Conservation (phyloP, 1,140 invertebrate species). For the Linepithema humile region DNA sequence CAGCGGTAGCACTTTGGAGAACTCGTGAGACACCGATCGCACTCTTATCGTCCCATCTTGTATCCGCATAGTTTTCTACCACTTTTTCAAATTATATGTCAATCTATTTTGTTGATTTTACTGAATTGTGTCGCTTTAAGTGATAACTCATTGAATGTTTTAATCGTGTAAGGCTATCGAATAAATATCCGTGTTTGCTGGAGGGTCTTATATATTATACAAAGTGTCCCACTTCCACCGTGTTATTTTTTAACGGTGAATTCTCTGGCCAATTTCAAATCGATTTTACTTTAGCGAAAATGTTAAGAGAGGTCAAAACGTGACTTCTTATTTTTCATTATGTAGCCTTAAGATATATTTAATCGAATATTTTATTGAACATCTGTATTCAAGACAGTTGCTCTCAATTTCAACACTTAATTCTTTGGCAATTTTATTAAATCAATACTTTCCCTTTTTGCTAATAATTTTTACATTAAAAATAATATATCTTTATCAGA, state of each 20-base stretch:
- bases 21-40: slow-evolving; percentile 10
- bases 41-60: not conserved
- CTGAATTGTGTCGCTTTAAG: not conserved
- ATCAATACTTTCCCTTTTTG: no score
- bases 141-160: slow-evolving; percentile 14
- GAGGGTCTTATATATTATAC: not conserved
- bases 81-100: not conserved
- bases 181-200: not conserved
- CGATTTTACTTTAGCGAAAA: not conserved
- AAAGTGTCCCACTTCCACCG: not conserved
- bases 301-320: not conserved
- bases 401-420: not conserved
- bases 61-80: not conserved
- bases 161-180: not conserved
- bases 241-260: not conserved
- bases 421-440: no score
- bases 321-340: not conserved
- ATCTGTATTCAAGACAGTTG: not conserved
- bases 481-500: not conserved
- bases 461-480: no score
- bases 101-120: slow-evolving; percentile 24
- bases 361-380: not conserved
- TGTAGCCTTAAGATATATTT: not conserved
- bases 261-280: not conserved
- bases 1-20: slow-evolving; percentile 55